Evolutionary conservation across 2,888 invertebrate species (phyloP).

Genomic region (Brachypterus glaber): DNA sequence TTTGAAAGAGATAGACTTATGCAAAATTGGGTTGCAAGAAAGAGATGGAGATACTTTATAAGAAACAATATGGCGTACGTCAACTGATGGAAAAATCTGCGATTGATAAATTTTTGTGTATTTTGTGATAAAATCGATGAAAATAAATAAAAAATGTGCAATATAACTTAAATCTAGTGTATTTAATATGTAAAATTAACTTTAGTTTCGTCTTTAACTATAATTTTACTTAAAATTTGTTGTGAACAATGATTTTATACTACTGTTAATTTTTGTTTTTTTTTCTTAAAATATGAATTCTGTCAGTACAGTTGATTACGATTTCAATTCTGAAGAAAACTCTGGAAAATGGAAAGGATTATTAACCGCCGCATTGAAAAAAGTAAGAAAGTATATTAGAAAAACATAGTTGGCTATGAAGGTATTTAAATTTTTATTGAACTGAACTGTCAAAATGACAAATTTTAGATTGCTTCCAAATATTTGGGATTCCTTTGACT

Average conservation of each 20-base stretch:
- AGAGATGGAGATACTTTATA: conserved; percentile 18
- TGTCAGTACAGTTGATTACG: conserved; percentile 52
- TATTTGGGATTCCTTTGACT: too few species aligned
- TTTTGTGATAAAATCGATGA: conserved; percentile 18
- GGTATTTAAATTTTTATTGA: background rate
- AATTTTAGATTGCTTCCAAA: background rate
- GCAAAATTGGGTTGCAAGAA: conserved; percentile 1
- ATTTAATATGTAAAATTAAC: conserved; percentile 19
- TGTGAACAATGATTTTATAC: too few species aligned
- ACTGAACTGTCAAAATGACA: background rate
- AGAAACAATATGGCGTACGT: conserved; percentile 29
- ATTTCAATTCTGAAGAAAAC: conserved; percentile 84
- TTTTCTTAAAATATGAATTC: conserved; percentile 40
- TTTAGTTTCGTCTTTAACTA: conserved; percentile 25
- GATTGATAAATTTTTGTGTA: conserved; percentile 24
- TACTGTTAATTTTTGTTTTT: too few species aligned
- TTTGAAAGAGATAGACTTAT: conserved; percentile 16
- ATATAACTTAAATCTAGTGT: conserved; percentile 30
- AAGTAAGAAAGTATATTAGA: conserved; percentile 55
- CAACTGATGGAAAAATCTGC: conserved; percentile 30
- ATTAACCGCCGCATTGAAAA: conserved; percentile 76
- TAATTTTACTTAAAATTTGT: conserved; percentile 23
- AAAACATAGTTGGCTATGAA: too few species aligned
- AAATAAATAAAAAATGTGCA: conserved; percentile 27
- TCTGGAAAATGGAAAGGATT: conserved; percentile 87